Evolutionary conservation across 2,113 vertebrate species (phyloP), one percentile per base, ranked within the genome.

Genomic region (Tachysurus vachellii): DNA sequence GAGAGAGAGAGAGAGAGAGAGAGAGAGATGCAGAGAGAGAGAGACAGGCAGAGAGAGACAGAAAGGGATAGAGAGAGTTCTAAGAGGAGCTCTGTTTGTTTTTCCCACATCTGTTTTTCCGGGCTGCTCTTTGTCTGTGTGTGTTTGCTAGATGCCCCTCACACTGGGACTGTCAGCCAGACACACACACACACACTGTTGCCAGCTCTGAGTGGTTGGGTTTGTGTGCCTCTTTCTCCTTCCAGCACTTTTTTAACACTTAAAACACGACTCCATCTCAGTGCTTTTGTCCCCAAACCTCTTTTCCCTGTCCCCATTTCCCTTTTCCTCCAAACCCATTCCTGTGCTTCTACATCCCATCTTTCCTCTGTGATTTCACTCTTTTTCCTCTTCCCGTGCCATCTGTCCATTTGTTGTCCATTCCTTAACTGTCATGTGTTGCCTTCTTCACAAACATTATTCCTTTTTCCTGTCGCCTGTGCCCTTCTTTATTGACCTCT

Each of bases 51-150:
- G 59, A 42, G 87, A 77, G 61, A 86, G 66, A 80, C 76, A 83
- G 75, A 71, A 77, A 80, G 73, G 75, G 70, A 84, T 76, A 70
- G 68, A 88, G 81, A 86, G 80, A 86, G 89, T 89, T 83, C 80
- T 94, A 91, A 92, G 92, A 94, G 93, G 92, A 91, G 92, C 92
- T 95, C 95, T 99, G 97, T 99, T 99, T 99, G 96, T 99, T 98
- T 99, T 99, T 99, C 98, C 97, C 98, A 99, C 98, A 99, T 98
- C 96, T 96, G 96, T 96, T 96, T 96, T 96, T 96, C 89, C 87
- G 89, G 91, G 92, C 93, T 93, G 92, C 90, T 96, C 96, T 95
- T 93, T 95, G 95, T 94, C 87, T 97, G 95, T 89, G 88, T 92
- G 84, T 95, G 94, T 96, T 96, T 96, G 96, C 96, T 92, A 89